Evolutionary conservation across 1,140 invertebrate genomes (phyloP), one percentile per base, ranked within the genome.

Genomic region (Drosophila navojoa): DNA sequence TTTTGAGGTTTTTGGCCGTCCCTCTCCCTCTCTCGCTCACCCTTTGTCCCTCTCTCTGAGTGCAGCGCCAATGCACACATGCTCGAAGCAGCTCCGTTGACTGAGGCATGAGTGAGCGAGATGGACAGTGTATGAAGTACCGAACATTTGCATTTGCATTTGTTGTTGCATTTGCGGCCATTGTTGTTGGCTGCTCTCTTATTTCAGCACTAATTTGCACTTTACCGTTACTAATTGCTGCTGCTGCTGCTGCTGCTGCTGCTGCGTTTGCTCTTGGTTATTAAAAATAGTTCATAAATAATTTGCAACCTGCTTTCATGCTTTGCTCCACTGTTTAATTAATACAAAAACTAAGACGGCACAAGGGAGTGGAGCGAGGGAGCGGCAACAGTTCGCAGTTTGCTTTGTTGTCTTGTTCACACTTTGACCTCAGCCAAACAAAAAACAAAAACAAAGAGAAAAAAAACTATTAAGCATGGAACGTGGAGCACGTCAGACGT

Each of bases 1-100:
- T 85, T 85, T 85, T 85, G 81, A 75, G 81, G 77, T 85, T 85
- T 86, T 85, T 80, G 71, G n/a, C n/a, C n/a, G n/a, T n/a, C n/a
- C n/a, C 44, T n/a, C 15, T 35, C 61, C 50, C 59, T 42, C 54
- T 40, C 13, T 16, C n/a, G 3, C 13, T 0, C 13, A 5, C 6
- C 4, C 27, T 29, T n/a, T n/a, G n/a, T n/a, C n/a, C n/a, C 27
- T 5, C 27, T 29, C 27, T 6, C 27, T 29, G 19, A 19, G 19
- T n/a, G 40, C n/a, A 15, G 40, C 40, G 15, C 3, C 19, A 22
- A 42, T 15, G 40, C 42, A 44, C 15, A 44, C 42, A 44, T 15
- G 42, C 42, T 16, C 3, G n/a, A 16, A 16, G 42, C 13, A 22
- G 80, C 80, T 84, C 72, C 19, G 3, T 79, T 72, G 40, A 4